Evolutionary conservation across 2,113 vertebrate species (phyloP).

Genomic region (Leuciscus idus): DNA sequence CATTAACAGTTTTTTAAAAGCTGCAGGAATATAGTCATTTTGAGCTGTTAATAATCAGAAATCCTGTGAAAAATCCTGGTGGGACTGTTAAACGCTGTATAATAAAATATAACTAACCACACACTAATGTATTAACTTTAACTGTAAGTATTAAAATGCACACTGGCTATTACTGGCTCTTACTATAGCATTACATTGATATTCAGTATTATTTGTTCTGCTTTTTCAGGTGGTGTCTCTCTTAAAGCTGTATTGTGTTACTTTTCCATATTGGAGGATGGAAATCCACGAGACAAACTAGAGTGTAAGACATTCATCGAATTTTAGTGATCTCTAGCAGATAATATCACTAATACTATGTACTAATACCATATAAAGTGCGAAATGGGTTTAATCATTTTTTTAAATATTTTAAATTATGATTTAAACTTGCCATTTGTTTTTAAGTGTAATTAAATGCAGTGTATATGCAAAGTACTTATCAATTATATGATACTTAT

Average conservation of each 20-base stretch:
- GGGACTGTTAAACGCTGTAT: too few relatives aligned
- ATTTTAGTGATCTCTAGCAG: neutral
- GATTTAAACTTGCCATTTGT: neutral
- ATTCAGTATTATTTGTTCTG: slow-evolving; percentile 23
- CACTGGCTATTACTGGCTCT: too few relatives aligned
- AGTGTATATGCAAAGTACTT: neutral
- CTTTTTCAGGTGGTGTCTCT: slow-evolving; percentile 74
- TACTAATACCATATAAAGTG: neutral
- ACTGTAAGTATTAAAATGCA: too few relatives aligned
- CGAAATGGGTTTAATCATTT: neutral
- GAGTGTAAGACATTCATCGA: slow-evolving; percentile 77
- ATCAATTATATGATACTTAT: slow-evolving; percentile 42
- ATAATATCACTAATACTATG: neutral
- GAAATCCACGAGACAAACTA: slow-evolving; percentile 86
- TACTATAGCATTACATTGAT: neutral
- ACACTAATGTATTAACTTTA: too few relatives aligned
- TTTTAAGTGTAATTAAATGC: neutral
- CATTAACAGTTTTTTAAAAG: neutral
- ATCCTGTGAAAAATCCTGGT: neutral
- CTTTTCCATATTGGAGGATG: slow-evolving; percentile 89
- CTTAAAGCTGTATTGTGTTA: slow-evolving; percentile 89
- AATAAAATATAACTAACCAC: too few relatives aligned
- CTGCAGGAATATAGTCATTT: neutral
- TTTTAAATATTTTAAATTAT: neutral
- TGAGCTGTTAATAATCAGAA: neutral